phyloP scores from a whole-genome alignment of 30 jellyfish, hydroid and myxozoan species.

The Hydractinia symbiolongicarpus region DNA sequence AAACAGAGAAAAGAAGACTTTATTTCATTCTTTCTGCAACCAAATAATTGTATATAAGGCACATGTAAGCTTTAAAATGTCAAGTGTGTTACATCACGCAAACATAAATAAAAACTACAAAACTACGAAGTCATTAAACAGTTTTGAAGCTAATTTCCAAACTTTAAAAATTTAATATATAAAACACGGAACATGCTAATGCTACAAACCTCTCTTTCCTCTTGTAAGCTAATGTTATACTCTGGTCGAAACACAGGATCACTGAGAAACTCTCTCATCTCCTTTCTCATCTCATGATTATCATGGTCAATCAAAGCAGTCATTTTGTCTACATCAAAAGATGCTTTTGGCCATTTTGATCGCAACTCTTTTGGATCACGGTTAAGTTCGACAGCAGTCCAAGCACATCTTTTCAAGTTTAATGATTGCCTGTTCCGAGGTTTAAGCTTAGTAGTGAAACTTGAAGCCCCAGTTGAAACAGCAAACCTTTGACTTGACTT shows the following conservation, averaged over 20 bases:
- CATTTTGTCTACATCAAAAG: slow-evolving; percentile 63
- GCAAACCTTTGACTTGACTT: neutral
- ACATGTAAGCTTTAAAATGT: no score
- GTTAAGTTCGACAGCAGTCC: slow-evolving; percentile 36
- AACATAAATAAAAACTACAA: no score
- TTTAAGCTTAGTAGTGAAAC: neutral
- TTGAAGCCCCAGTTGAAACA: neutral
- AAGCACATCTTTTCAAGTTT: slow-evolving; percentile 4
- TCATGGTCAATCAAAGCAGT: slow-evolving; percentile 66
- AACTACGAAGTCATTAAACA: no score
- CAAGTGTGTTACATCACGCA: no score
- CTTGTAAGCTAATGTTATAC: slow-evolving; percentile 62
- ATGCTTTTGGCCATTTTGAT: slow-evolving; percentile 55
- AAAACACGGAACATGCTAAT: no score
- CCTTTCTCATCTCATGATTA: slow-evolving; percentile 72
- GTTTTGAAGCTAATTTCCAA: no score
- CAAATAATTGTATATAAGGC: no score
- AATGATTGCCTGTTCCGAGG: neutral
- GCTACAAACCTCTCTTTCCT: slow-evolving; percentile 59
- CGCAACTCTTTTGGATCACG: slow-evolving; percentile 61
- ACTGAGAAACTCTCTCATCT: slow-evolving; percentile 75
- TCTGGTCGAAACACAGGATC: slow-evolving; percentile 83
- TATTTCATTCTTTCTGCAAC: no score
- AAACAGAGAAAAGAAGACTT: no score
- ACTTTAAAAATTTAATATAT: no score